A percentile compares a stretch with the other conserved stretches of the same genome.
Conservation (phyloP, 2,113 vertebrate genomes). For the Rissa tridactyla region DNA sequence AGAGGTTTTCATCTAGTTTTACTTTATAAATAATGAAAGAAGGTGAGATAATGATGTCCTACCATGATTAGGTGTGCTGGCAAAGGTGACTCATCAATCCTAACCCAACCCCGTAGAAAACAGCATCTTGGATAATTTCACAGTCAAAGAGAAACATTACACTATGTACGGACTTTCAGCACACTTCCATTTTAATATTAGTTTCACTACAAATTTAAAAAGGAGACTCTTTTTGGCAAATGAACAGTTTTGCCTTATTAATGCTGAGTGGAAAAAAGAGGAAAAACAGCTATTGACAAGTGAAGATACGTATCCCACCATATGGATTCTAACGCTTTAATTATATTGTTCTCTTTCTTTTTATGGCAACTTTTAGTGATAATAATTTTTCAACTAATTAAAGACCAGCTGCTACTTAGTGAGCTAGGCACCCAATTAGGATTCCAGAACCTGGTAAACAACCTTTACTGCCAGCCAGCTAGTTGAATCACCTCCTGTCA, state of each 20-base stretch:
- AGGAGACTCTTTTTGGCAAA: neutral
- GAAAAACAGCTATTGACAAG: constrained; percentile 66
- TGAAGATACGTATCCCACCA: constrained; percentile 66
- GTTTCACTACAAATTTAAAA: constrained; percentile 27
- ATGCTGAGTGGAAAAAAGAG: constrained; percentile 31
- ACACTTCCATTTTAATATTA: constrained; percentile 32
- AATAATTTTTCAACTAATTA: constrained; percentile 86
- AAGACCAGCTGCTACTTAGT: constrained; percentile 82
- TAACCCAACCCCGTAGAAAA: neutral
- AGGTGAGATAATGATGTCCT: constrained; percentile 25
- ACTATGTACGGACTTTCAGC: neutral
- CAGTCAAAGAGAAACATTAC: constrained; percentile 43
- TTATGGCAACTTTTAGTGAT: constrained; percentile 77
- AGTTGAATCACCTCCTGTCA: constrained; percentile 78
- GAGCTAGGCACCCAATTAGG: constrained; percentile 77
- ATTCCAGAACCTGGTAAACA: constrained; percentile 76
- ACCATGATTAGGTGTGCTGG: neutral
- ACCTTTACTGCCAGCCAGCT: constrained; percentile 75
- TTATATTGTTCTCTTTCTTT: constrained; percentile 78
- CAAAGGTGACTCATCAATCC: constrained; percentile 29
- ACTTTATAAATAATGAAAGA: constrained; percentile 4
- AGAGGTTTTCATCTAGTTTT: constrained; percentile 1
- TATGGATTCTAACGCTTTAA: constrained; percentile 78
- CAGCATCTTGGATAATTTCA: constrained; percentile 4
- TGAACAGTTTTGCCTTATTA: constrained; percentile 56